These are phyloP conservation scores for Drosophila differens DNA, from an alignment of 2,888 invertebrate species.

Conservation along the genomic window DNA sequence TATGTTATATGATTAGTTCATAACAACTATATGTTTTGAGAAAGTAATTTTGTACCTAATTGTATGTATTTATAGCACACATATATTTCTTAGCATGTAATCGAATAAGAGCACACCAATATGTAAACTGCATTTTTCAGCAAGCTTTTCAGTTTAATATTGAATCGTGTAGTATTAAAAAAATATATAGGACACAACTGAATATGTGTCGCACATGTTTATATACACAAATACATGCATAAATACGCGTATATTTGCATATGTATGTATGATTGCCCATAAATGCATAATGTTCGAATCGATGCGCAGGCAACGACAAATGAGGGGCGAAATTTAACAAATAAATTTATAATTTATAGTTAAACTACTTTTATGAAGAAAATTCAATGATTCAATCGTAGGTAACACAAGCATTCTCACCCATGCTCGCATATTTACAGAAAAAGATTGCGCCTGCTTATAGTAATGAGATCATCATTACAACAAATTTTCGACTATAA, in stretches of 20 bases:
- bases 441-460: not conserved
- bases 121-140: not conserved
- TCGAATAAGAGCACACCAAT: not conserved
- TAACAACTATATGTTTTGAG: no score
- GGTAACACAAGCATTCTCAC: not conserved
- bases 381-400: not conserved
- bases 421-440: no score
- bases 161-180: not conserved
- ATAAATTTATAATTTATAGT: not conserved
- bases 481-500: no score
- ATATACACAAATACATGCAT: no score
- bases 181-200: not conserved
- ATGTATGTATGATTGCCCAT: not conserved
- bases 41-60: no score
- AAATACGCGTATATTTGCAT: not conserved
- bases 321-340: not conserved
- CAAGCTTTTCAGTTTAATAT: not conserved
- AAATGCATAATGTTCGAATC: not conserved
- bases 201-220: not conserved
- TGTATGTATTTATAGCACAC: not conserved
- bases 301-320: not conserved
- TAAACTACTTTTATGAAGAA: not conserved
- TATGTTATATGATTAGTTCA: no score
- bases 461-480: no score
- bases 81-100: not conserved